A percentile compares a stretch with the other conserved stretches of the same genome.
Conservation (phyloP, 2,888 invertebrate species). For the Drosophila percnosoma region DNA sequence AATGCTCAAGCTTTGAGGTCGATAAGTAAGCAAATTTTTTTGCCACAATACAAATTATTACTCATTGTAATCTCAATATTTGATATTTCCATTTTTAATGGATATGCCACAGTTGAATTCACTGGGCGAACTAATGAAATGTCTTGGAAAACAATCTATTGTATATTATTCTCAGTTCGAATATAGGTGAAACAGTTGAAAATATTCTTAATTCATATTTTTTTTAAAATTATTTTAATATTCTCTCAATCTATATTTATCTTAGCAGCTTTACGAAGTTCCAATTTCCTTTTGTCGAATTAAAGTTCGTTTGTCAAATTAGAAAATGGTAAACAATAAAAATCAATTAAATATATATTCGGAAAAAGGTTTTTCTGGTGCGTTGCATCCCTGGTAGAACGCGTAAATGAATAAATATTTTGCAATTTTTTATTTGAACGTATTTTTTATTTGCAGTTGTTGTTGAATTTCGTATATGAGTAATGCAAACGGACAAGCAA, state of each 20-base stretch:
- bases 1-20: background rate
- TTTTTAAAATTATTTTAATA: background rate
- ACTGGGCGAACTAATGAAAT: background rate
- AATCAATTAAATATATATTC: background rate
- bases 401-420: constrained; percentile 72
- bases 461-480: constrained; percentile 63
- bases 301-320: background rate
- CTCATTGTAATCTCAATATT: background rate
- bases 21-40: background rate
- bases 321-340: background rate
- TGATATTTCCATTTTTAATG: background rate
- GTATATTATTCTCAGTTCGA: background rate
- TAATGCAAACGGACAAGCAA: constrained; percentile 65
- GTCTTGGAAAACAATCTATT: background rate
- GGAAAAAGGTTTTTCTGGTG: background rate
- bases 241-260: background rate
- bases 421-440: constrained; percentile 56
- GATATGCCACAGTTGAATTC: background rate
- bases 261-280: background rate
- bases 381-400: constrained; percentile 56
- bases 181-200: too few species aligned
- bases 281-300: background rate
- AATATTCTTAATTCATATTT: background rate
- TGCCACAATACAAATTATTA: background rate
- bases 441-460: constrained; percentile 30